Evolutionary conservation across 1,140 invertebrate genomes (phyloP), one percentile per base, ranked within the genome.

Genomic region (Lordiphosa mommai): DNA sequence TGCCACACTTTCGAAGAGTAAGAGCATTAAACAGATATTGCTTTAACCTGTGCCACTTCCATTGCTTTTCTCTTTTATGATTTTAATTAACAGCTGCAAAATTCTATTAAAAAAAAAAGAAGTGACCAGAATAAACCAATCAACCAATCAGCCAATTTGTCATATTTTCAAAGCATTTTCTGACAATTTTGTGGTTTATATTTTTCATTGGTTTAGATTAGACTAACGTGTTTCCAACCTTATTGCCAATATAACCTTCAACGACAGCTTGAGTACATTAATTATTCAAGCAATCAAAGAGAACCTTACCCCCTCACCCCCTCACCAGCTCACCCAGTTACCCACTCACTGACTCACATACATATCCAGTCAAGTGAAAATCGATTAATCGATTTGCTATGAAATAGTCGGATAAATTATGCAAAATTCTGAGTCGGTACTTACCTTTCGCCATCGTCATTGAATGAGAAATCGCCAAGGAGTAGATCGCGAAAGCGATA

Each of bases 401-500:
- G 9, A 33, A 33, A 47, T 37, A 48, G 32, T 8, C 34, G 46
- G 12, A 30, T 52, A 37, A 68, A 53, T 48, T 37, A 57, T 34
- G 46, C 30, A 32, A 40, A 38, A 68, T 61, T 61, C 37, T 61
- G 41, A 34, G 16, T 55, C 55, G 74, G 71, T 72, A 79, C 76
- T 84, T 77, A 84, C 77, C 77, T 84, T 72, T 84, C 77, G 2
- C 93, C 93, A 65, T 95, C 94, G 76, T 95, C 94, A 77, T 93
- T 93, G 88, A 94, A 94, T 14, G 93, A 93, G 77, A 93, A 94
- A 89, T 95, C 94, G 33, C 94, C 94, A 61, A 94, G 90, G 57
- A 95, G 92, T 58, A 95, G 91, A 90, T 95, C 94, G 47, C 94
- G 91, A 64, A 95, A 92, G 17, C 94, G 91, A 89, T 95, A 95